A percentile compares a stretch with the other conserved stretches of the same genome.
These are phyloP conservation scores for Acyrthosiphon pisum DNA, from an alignment of 1,140 invertebrate genomes.

Conservation along the genomic window DNA sequence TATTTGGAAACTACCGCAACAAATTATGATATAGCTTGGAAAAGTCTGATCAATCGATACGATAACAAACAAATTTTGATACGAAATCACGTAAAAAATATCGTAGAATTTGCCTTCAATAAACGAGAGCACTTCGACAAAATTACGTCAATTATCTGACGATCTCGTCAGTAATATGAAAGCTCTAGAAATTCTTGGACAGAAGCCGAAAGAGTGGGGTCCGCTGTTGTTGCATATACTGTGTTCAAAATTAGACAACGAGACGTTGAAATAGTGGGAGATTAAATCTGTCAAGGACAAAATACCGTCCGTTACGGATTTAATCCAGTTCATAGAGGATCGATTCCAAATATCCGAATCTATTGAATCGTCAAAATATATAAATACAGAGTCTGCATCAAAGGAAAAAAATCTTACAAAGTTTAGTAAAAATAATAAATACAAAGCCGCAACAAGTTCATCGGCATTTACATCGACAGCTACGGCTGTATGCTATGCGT, in stretches of 20 bases:
- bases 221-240: constrained; percentile 19
- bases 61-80: too few relatives aligned
- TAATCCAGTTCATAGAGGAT: background rate
- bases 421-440: background rate
- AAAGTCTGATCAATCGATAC: too few relatives aligned
- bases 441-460: background rate
- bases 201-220: background rate
- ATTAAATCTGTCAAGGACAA: background rate
- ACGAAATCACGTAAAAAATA: too few relatives aligned
- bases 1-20: too few relatives aligned
- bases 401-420: background rate
- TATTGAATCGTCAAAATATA: background rate
- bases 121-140: too few relatives aligned
- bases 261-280: background rate
- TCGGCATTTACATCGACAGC: background rate
- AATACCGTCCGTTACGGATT: background rate
- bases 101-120: too few relatives aligned
- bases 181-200: background rate
- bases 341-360: background rate
- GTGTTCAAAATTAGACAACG: background rate
- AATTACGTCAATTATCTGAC: background rate
- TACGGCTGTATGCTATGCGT: background rate
- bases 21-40: too few relatives aligned
- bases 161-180: background rate
- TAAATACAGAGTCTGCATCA: background rate